Base-by-base conservation (phyloP, 2,797 vertebrate genomes). In the Synanceia verrucosa region DNA sequence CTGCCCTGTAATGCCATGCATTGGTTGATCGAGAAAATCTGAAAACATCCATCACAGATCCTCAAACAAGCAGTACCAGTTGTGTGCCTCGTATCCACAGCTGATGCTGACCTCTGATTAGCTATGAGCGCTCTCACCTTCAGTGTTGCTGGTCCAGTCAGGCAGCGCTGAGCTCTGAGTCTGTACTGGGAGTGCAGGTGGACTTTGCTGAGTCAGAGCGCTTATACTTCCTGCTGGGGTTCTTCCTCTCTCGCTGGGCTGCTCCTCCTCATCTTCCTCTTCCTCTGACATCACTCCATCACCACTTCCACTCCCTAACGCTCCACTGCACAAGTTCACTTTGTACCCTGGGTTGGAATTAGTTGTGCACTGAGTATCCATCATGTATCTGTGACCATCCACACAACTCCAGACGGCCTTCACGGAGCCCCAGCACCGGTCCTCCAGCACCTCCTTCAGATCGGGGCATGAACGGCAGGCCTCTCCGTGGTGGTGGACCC, bases 331-430 rank as follows among this genome's bases (percentile, higher is more conserved):
- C 2, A 57, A 2, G 74, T 77, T 55, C 70, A 73, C 6, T 0
- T 70, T 0, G 84, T 44, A 73, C 60, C 87, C 39, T 57, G 90
- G 41, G 34, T 70, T 59, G 13, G 56, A 3, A 1, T 48, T 1
- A 0, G 58, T 33, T 39, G 52, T 34, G 11, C 59, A 53, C 26
- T 62, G 86, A 24, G 95, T 85, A 70, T 97, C 94, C 96, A 98
- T 96, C 84, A 93, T 73, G 66, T 97, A 97, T 51, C 91, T 93
- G 64, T 99, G 97, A 21, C 97, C 97, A 0, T 94, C 90, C 1
- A 88, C 88, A 0, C 97, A 99, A 34, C 92, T 89, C 97, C 97
- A 99, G 46, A 97, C 88, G 0, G 95, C 95, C 60, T 89, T 93
- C 58, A 97, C 91, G 2, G 95, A 81, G 23, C 97, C 96, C 5